Evolutionary conservation across 2,888 invertebrate species (phyloP).

Genomic region (Sympetrum striolatum): DNA sequence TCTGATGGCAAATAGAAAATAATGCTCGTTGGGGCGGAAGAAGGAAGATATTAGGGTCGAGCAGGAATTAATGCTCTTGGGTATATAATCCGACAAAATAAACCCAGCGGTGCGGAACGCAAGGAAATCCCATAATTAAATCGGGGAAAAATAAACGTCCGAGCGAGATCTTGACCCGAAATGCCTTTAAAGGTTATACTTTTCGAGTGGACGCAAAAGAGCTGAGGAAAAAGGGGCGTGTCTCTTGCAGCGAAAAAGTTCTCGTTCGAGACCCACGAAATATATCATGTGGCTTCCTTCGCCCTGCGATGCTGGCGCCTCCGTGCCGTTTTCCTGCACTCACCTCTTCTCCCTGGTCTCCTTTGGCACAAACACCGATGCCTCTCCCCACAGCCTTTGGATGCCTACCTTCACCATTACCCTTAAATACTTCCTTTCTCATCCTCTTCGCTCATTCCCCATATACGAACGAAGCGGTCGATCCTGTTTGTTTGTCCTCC

Average conservation of each 20-base stretch:
- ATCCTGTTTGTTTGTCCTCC: slow-evolving; percentile 7
- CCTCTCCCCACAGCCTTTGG: not conserved
- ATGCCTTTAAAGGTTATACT: not conserved
- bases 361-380: not conserved
- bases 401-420: not conserved
- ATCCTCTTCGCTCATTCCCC: not conserved
- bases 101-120: not conserved
- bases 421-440: not conserved
- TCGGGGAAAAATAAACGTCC: not conserved
- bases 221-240: not conserved
- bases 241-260: not conserved
- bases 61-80: no score
- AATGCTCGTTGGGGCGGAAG: no score
- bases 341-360: not conserved
- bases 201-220: not conserved
- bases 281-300: not conserved
- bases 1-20: no score
- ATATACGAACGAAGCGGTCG: not conserved
- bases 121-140: not conserved
- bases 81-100: no score
- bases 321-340: not conserved
- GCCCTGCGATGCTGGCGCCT: not conserved
- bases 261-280: not conserved
- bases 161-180: not conserved
- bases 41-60: no score